Conservation (phyloP, 1,140 invertebrate genomes). For the Chironomus tepperi region DNA sequence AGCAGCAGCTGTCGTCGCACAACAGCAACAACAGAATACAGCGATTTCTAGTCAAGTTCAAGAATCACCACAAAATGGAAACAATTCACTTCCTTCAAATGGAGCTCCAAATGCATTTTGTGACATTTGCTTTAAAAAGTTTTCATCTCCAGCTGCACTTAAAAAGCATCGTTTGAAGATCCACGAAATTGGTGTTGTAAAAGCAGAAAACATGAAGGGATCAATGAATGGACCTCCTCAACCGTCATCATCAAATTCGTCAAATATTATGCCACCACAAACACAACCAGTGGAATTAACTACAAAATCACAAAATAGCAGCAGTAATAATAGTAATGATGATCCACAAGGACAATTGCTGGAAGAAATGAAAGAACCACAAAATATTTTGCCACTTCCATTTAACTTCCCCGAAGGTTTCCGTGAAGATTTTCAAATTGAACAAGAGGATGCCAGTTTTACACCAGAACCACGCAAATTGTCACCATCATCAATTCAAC, state of each 20-base stretch:
- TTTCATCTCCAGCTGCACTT: slow-evolving; percentile 45
- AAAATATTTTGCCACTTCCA: background rate
- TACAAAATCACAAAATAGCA: background rate
- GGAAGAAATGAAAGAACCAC: slow-evolving; percentile 15
- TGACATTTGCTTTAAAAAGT: slow-evolving; percentile 46
- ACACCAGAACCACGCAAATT: slow-evolving; percentile 48
- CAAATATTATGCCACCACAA: slow-evolving; percentile 12
- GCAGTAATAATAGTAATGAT: slow-evolving; percentile 15
- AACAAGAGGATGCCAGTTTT: slow-evolving; percentile 48
- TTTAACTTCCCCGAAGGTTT: slow-evolving; percentile 38
- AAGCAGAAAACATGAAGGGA: background rate
- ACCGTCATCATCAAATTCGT: background rate
- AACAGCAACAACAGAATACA: too few relatives aligned
- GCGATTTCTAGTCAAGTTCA: too few relatives aligned
- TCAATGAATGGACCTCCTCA: background rate
- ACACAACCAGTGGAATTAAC: background rate
- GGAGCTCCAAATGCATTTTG: slow-evolving; percentile 36
- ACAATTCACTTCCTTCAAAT: background rate
- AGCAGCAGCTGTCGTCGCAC: background rate
- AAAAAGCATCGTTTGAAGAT: slow-evolving; percentile 44
- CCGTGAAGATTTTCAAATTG: slow-evolving; percentile 39
- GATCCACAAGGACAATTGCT: slow-evolving; percentile 24
- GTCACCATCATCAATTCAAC: slow-evolving; percentile 50
- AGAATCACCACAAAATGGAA: background rate
- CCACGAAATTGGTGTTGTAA: slow-evolving; percentile 34